Conservation (phyloP, 2,888 invertebrate species). For the Unio pictorum region DNA sequence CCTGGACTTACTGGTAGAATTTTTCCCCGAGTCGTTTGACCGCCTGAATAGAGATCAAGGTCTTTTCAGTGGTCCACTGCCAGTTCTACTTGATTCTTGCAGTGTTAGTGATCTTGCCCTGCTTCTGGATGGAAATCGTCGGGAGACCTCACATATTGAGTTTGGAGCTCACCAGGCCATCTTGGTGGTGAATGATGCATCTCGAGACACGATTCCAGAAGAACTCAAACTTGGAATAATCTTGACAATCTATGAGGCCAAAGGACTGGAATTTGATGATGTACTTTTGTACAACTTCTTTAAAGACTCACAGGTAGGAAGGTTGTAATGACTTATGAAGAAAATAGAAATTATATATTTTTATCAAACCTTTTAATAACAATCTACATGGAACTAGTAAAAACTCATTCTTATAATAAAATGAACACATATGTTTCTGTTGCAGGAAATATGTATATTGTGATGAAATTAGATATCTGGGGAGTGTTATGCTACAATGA, state of each 20-base stretch:
- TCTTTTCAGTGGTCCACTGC: conserved; percentile 54
- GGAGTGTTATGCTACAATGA: too few species aligned
- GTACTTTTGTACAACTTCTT: conserved; percentile 67
- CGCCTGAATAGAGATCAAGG: conserved; percentile 55
- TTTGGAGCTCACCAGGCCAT: conserved; percentile 65
- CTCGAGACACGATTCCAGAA: conserved; percentile 54
- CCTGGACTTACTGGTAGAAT: conserved; percentile 53
- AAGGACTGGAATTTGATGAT: conserved; percentile 68
- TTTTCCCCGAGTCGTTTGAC: conserved; percentile 62
- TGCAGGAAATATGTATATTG: too few species aligned
- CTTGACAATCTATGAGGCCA: conserved; percentile 65
- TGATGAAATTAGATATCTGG: too few species aligned
- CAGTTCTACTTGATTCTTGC: conserved; percentile 58
- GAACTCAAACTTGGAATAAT: conserved; percentile 60
- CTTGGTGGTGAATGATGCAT: conserved; percentile 55
- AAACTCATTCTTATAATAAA: too few species aligned
- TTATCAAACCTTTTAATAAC: too few species aligned
- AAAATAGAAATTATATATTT: too few species aligned
- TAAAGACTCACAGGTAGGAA: conserved; percentile 60
- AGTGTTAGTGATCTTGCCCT: conserved; percentile 41
- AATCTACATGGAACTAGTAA: too few species aligned
- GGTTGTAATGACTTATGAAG: too few species aligned
- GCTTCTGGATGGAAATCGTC: conserved; percentile 43
- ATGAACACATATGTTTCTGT: too few species aligned
- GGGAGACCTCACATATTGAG: conserved; percentile 58